Conservation (phyloP, 1,140 invertebrate species). For the Leptonema lineaticorne region DNA sequence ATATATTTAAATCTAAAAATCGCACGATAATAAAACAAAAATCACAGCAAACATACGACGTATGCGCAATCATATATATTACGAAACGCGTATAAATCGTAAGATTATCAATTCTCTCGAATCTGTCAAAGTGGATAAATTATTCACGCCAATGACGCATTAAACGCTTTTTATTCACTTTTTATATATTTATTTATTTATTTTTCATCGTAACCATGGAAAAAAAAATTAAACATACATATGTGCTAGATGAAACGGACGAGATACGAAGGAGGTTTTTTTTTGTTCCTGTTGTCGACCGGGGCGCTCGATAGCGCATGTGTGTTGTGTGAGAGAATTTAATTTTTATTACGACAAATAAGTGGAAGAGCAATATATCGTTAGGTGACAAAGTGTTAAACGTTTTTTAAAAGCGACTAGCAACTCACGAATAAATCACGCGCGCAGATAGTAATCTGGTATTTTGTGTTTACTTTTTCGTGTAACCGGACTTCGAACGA, state of each 20-base stretch:
- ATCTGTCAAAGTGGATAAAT: background rate
- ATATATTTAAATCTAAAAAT: too few relatives aligned
- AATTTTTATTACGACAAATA: conserved; percentile 17
- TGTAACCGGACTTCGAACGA: background rate
- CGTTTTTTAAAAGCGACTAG: conserved; percentile 3
- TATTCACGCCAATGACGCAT: background rate
- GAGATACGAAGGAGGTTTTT: background rate
- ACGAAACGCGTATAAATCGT: background rate
- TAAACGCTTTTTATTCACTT: background rate
- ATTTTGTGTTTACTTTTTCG: conserved; percentile 12
- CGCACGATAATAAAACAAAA: background rate
- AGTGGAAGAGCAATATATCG: background rate
- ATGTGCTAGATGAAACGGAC: background rate
- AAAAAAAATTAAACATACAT: conserved; percentile 2
- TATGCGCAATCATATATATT: background rate
- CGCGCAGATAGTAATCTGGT: conserved; percentile 8
- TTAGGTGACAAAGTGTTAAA: conserved; percentile 16
- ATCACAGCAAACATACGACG: too few relatives aligned
- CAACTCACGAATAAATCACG: conserved; percentile 14
- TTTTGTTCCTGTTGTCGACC: too few relatives aligned
- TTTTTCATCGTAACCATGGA: too few relatives aligned
- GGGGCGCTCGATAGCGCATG: too few relatives aligned
- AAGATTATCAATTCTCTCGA: background rate
- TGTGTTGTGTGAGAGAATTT: background rate
- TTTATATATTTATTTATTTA: too few relatives aligned